phyloP scores from a whole-genome alignment of 2,888 invertebrate genomes.

The Cantharis nigra region DNA sequence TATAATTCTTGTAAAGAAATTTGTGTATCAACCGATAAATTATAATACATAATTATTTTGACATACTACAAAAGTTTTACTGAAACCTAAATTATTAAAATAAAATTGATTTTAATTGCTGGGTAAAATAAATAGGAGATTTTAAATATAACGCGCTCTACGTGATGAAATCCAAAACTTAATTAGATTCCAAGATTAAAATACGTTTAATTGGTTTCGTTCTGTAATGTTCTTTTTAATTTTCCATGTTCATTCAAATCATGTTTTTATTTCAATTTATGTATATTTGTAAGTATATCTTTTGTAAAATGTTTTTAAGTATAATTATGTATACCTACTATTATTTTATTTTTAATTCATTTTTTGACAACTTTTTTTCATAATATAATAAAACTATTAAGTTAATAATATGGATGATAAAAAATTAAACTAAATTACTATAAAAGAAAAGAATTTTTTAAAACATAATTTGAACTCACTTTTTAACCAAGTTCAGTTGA shows the following conservation, averaged over 20 bases:
- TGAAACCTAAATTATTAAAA: background rate
- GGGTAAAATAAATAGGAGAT: background rate
- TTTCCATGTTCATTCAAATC: background rate
- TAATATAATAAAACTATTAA: too few relatives aligned
- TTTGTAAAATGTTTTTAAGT: too few relatives aligned
- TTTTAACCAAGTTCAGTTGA: background rate
- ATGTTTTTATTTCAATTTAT: background rate
- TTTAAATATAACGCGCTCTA: background rate
- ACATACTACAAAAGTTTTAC: background rate
- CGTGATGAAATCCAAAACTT: background rate
- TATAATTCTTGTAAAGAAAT: too few relatives aligned
- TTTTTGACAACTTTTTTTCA: too few relatives aligned
- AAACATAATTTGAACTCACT: background rate
- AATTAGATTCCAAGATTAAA: background rate
- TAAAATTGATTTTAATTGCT: background rate
- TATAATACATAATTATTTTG: background rate
- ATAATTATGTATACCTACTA: too few relatives aligned
- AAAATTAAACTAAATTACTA: too few relatives aligned
- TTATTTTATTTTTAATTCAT: too few relatives aligned
- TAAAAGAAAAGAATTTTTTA: background rate
- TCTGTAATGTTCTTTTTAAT: background rate
- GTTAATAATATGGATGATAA: too few relatives aligned
- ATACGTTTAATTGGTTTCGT: background rate
- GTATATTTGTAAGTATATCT: background rate
- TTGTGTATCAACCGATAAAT: background rate